Percentiles rank a stretch among this genome's conserved stretches.
These are phyloP conservation scores for Triplophysa bombifrons DNA, from an alignment of 2,797 vertebrate species.

Conservation along the genomic window DNA sequence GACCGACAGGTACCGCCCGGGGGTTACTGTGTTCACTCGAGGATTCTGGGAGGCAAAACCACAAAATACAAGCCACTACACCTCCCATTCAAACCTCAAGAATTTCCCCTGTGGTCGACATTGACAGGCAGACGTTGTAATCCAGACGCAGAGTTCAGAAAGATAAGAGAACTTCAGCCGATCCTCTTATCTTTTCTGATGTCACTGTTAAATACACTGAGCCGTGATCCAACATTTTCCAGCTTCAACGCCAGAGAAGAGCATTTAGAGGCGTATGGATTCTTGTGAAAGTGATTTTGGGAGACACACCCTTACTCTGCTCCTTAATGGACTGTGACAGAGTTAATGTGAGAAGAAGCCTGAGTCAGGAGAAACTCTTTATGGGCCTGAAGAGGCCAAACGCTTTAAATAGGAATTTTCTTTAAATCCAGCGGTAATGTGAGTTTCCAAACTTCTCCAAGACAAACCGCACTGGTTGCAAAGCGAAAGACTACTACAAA, in stretches of 20 bases:
- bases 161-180: slow-evolving; percentile 54
- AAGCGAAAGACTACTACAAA: not conserved
- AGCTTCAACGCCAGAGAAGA: slow-evolving; percentile 69
- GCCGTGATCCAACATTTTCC: slow-evolving; percentile 76
- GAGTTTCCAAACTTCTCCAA: not conserved
- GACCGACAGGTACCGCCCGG: slow-evolving; percentile 24
- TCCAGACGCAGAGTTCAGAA: slow-evolving; percentile 26
- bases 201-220: slow-evolving; percentile 74
- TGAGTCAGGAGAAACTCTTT: not conserved
- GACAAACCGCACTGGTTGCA: not conserved
- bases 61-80: slow-evolving; percentile 43
- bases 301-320: not conserved
- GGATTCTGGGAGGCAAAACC: slow-evolving; percentile 59
- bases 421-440: not conserved
- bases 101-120: slow-evolving; percentile 63
- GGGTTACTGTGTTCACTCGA: slow-evolving; percentile 48
- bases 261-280: slow-evolving; percentile 61
- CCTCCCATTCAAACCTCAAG: slow-evolving; percentile 42
- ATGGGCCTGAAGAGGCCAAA: not conserved
- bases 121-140: slow-evolving; percentile 60
- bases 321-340: not conserved
- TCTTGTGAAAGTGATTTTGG: slow-evolving; percentile 42
- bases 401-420: not conserved
- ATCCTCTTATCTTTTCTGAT: slow-evolving; percentile 63
- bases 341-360: not conserved